Evolutionary conservation across 1,140 invertebrate genomes (phyloP).

Genomic region (Drosophila mayri): DNA sequence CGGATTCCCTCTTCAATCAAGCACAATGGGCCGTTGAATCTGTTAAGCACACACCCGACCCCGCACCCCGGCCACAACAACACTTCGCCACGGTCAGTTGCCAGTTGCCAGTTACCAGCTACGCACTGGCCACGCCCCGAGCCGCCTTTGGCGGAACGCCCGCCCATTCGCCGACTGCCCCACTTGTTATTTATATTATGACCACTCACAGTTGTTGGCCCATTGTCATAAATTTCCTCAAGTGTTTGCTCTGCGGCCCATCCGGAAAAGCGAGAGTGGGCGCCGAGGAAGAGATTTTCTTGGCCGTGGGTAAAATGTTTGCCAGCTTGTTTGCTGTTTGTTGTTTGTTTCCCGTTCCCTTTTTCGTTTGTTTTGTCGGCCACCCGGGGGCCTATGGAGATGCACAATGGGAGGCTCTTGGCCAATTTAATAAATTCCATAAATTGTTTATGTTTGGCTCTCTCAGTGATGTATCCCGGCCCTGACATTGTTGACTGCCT

Average conservation of each 20-base stretch:
- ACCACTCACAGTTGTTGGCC: constrained; percentile 79
- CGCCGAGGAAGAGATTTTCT: constrained; percentile 49
- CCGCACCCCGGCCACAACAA: constrained; percentile 29
- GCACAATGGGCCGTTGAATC: constrained; percentile 59
- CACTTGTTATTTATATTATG: constrained; percentile 81
- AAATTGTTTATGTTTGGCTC: constrained; percentile 67
- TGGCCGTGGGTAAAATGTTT: constrained; percentile 50
- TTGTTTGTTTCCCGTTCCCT: neutral
- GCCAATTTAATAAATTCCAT: constrained; percentile 79
- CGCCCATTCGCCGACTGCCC: constrained; percentile 57
- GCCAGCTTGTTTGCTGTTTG: constrained; percentile 24
- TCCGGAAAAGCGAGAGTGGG: constrained; percentile 32
- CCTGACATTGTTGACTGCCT: constrained; percentile 36
- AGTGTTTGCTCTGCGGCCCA: constrained; percentile 71
- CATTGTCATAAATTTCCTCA: constrained; percentile 81
- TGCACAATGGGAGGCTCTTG: constrained; percentile 51
- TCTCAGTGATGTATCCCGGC: constrained; percentile 23
- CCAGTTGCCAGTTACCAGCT: constrained; percentile 57
- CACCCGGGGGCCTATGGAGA: constrained; percentile 39
- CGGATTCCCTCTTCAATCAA: constrained; percentile 68
- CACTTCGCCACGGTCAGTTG: constrained; percentile 74
- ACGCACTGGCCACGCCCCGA: constrained; percentile 53
- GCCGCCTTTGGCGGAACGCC: constrained; percentile 13
- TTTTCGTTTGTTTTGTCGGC: constrained; percentile 16
- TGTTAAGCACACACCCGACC: constrained; percentile 35